A percentile compares a stretch with the other conserved stretches of the same genome.
phyloP scores from a whole-genome alignment of 2,888 invertebrate species.

The Tupiocoris notatus region DNA sequence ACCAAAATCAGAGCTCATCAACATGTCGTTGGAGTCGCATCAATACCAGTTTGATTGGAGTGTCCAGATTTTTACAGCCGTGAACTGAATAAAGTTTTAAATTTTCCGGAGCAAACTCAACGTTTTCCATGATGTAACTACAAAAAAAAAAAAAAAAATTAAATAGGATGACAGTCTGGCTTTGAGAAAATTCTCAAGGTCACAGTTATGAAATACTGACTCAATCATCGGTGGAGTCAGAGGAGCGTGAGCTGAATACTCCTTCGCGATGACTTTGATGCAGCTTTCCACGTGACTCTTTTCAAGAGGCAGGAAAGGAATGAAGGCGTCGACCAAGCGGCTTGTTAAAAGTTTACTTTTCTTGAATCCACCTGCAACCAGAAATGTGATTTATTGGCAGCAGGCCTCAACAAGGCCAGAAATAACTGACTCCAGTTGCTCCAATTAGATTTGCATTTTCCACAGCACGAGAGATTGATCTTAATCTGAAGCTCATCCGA shows the following conservation, averaged over 20 bases:
- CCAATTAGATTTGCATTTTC: no score
- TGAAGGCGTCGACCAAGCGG: slow-evolving; percentile 39
- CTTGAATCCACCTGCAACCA: slow-evolving; percentile 43
- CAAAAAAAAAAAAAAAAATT: slow-evolving; percentile 25
- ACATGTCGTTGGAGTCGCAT: background rate
- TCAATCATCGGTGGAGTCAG: background rate
- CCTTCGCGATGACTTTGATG: slow-evolving; percentile 12
- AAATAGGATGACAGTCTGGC: no score
- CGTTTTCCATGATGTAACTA: slow-evolving; percentile 28
- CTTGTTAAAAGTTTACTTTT: slow-evolving; percentile 35
- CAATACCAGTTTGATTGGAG: slow-evolving; percentile 21
- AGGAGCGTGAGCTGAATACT: slow-evolving; percentile 1
- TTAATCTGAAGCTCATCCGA: no score
- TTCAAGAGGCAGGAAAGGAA: slow-evolving; percentile 45
- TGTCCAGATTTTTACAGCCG: slow-evolving; percentile 41
- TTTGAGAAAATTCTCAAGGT: no score
- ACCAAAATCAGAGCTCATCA: slow-evolving; percentile 12
- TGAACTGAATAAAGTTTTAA: slow-evolving; percentile 15
- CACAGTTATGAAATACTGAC: background rate
- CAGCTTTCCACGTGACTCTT: slow-evolving; percentile 34
- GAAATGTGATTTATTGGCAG: no score
- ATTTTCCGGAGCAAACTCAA: slow-evolving; percentile 40
- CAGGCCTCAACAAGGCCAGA: no score
- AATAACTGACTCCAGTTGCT: no score
- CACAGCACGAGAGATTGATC: no score